Evolutionary conservation across 2,888 invertebrate genomes (phyloP), one percentile per base, ranked within the genome.

Genomic region (Thymelicus sylvestris): DNA sequence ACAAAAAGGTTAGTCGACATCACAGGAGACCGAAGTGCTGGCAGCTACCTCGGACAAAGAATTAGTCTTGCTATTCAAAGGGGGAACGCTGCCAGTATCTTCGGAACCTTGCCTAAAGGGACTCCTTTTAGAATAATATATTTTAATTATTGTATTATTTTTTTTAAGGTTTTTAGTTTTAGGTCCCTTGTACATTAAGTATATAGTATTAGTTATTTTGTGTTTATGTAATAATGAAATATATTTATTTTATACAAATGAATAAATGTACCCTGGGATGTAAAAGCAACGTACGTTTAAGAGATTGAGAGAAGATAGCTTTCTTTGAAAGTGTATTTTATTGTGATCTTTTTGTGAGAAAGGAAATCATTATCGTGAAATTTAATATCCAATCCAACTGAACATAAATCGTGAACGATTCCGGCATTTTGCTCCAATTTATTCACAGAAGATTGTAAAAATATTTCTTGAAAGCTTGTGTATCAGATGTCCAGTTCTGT

Each of bases 331-430:
- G 73, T 72, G 70, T 63, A 63, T 63, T 73, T 71, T 67, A 67
- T 73, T 74, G 75, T 73, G 74, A 77, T 76, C 73, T 79, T 76
- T 44, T 74, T 76, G 75, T 71, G 31, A 57, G 13, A 6, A 74
- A 77, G 79, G 78, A 81, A 81, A 77, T 81, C 79, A 79, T 83
- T 84, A 81, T 76, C 76, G 79, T 75, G 71, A 75, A 78, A 80
- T 81, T 79, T 78, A 79, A 80, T 80, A 76, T 78, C 66, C 15
- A 47, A 41, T 63, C 72, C 47, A 47, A 38, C 10, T 38, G 38
- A 59, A 59, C 41, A 66, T 55, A 59, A 48, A 66, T 38, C 48
- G 31, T 59, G 66, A 48, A 59, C 3, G 31, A 44, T 66, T 52
- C 52, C 12, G 38, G 39, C 10, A 15, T 52, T 52, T 65, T 24